Evolutionary conservation across 1,140 invertebrate species (phyloP).

Genomic region (Globodera ellingtonae): DNA sequence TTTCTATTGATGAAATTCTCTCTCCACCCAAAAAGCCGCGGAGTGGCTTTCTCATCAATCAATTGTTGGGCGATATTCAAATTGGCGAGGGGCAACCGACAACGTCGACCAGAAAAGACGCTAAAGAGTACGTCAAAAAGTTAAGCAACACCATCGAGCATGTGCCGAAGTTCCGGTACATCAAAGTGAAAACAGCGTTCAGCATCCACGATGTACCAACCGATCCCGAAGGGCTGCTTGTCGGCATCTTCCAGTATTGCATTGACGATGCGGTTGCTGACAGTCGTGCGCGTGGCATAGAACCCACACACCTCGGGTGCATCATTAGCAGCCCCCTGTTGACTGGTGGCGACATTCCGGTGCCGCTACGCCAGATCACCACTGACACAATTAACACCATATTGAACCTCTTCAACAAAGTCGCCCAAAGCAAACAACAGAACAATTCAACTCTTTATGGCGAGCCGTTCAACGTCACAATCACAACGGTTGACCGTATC

Average conservation of each 20-base stretch:
- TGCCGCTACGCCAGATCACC: not conserved
- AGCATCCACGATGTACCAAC: not conserved
- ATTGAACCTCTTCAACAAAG: not conserved
- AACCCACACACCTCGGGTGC: slow-evolving; percentile 1
- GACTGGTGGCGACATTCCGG: not conserved
- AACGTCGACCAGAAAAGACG: no score
- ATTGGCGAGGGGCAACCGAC: no score
- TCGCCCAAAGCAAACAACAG: slow-evolving; percentile 1
- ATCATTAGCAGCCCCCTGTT: not conserved
- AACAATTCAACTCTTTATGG: not conserved
- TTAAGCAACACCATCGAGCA: not conserved
- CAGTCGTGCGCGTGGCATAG: not conserved
- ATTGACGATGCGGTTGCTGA: not conserved
- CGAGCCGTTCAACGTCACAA: not conserved
- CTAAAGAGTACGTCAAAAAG: slow-evolving; percentile 2
- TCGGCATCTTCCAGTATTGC: slow-evolving; percentile 4
- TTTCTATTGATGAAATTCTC: no score
- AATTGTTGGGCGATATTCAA: no score
- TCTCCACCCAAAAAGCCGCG: no score
- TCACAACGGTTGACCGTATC: slow-evolving; percentile 1
- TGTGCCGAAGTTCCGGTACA: not conserved
- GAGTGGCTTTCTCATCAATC: no score
- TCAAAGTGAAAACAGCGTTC: not conserved
- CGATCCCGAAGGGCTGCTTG: not conserved
- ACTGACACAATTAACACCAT: not conserved